Evolutionary conservation across 64 coral and sea anemone species (phyloP), one percentile per base, ranked within the genome.

Genomic region (Stichodactyla mertensii): DNA sequence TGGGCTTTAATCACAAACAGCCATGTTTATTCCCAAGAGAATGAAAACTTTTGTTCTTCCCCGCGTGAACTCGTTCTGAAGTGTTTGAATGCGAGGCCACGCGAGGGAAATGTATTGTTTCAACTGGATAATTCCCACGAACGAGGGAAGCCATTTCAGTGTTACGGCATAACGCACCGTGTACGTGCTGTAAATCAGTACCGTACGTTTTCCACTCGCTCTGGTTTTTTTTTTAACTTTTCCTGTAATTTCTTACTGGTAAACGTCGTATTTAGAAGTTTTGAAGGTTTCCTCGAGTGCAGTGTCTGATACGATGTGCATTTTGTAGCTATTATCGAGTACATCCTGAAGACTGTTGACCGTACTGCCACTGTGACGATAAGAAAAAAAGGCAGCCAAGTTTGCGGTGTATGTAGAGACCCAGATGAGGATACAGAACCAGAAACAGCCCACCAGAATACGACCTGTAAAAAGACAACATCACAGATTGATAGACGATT

Each of bases 351-450:
- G 77, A 19, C 58, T 91, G 3, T 91, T 78, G 53, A 95, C 77
- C 14, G 86, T 84, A 10, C 82, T 85, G 16, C 86, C 87, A 6
- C 69, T 88, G 52, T 88, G 71, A 19, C 90, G 86, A 1, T 86
- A 89, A 0, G 89, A 88, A 6, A 95, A 85, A 52, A 95, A 95
- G 10, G 93, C 93, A 8, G 93, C 93, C 5, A 95, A 78, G 80
- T 95, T 95, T 2, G 93, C 93, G 0, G 93, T 95, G 83, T 95
- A 95, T 6, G 93, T 95, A 15, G 93, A 95, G 11, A 95, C 89
- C 93, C 93, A 95, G 51, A 95, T 90, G 10, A 95, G 93, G 8
- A 95, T 86, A 58, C 93, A 95, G 10, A 95, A 95, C 93, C 93
- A 95, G 64, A 88, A 95, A 52, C 93, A 95, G 0, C 93, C 89